These are phyloP conservation scores for Ochlodes sylvanus DNA, from an alignment of 2,888 invertebrate species.

Conservation along the genomic window DNA sequence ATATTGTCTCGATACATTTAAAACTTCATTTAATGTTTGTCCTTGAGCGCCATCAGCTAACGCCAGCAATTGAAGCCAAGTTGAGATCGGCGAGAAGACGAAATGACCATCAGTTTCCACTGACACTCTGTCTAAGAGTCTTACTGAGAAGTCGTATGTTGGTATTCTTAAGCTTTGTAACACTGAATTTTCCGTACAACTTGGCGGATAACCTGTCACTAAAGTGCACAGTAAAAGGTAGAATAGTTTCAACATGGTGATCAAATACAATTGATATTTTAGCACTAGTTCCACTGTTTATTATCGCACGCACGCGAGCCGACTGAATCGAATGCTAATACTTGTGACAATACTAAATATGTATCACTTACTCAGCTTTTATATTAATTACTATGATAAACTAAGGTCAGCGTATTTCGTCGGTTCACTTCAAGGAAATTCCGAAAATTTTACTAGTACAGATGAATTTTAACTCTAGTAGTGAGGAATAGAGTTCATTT, in stretches of 20 bases:
- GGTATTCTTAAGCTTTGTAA: conserved; percentile 46
- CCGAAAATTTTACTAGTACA: conserved; percentile 1
- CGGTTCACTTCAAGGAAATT: conserved; percentile 5
- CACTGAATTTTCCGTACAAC: conserved; percentile 41
- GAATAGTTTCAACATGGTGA: conserved; percentile 22
- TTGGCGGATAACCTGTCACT: background rate
- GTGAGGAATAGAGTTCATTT: too few relatives aligned
- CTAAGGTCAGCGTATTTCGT: conserved; percentile 26
- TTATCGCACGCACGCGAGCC: background rate
- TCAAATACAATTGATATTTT: background rate
- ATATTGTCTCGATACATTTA: conserved; percentile 56
- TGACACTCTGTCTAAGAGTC: conserved; percentile 48
- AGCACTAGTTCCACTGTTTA: background rate
- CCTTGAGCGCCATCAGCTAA: conserved; percentile 65
- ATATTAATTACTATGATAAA: conserved; percentile 15
- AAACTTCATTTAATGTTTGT: conserved; percentile 59
- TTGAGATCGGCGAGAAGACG: conserved; percentile 64
- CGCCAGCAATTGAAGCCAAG: conserved; percentile 67
- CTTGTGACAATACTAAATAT: background rate
- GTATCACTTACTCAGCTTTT: background rate
- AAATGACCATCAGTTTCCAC: conserved; percentile 70
- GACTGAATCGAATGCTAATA: background rate
- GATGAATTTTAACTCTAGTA: too few relatives aligned
- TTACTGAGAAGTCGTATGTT: conserved; percentile 52
- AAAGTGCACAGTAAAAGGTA: conserved; percentile 6